A percentile compares a stretch with the other conserved stretches of the same genome.
Conservation (phyloP, 2,888 invertebrate species). For the Tachina fera region DNA sequence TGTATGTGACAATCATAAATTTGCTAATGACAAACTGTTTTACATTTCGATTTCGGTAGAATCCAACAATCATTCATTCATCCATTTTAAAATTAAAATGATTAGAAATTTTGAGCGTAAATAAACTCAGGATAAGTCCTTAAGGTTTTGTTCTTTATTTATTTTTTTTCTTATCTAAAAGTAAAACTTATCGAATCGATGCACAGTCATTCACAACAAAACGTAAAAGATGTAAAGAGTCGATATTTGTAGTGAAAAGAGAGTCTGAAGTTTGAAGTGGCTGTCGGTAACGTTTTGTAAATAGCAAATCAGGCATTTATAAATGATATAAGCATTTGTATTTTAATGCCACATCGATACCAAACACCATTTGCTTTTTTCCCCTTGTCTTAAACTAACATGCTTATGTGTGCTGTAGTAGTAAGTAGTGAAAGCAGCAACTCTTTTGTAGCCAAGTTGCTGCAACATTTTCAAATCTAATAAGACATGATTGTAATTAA, state of each 20-base stretch:
- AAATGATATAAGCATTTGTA: slow-evolving; percentile 80
- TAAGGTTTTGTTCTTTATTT: slow-evolving; percentile 43
- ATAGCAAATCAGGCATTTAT: slow-evolving; percentile 82
- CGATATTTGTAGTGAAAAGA: slow-evolving; percentile 17
- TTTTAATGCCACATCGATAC: slow-evolving; percentile 60
- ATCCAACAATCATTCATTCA: slow-evolving; percentile 41
- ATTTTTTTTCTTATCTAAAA: not conserved
- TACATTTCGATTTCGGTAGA: slow-evolving; percentile 76
- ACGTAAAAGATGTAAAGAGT: slow-evolving; percentile 8
- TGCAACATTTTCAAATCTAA: slow-evolving; percentile 78
- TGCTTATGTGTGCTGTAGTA: slow-evolving; percentile 11
- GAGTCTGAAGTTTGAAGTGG: slow-evolving; percentile 48
- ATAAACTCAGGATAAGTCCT: slow-evolving; percentile 57
- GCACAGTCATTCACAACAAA: not conserved
- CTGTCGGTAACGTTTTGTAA: slow-evolving; percentile 79
- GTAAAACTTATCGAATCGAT: slow-evolving; percentile 70
- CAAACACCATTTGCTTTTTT: slow-evolving; percentile 66
- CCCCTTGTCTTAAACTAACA: slow-evolving; percentile 4
- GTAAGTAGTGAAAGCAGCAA: slow-evolving; percentile 14
- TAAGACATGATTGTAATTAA: slow-evolving; percentile 83
- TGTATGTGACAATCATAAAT: slow-evolving; percentile 75
- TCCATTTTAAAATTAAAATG: slow-evolving; percentile 47
- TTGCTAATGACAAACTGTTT: slow-evolving; percentile 79
- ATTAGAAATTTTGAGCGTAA: slow-evolving; percentile 43
- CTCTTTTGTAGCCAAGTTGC: slow-evolving; percentile 45